Evolutionary conservation across 2,888 invertebrate genomes (phyloP), one percentile per base, ranked within the genome.

Genomic region (Athrips mouffetella): DNA sequence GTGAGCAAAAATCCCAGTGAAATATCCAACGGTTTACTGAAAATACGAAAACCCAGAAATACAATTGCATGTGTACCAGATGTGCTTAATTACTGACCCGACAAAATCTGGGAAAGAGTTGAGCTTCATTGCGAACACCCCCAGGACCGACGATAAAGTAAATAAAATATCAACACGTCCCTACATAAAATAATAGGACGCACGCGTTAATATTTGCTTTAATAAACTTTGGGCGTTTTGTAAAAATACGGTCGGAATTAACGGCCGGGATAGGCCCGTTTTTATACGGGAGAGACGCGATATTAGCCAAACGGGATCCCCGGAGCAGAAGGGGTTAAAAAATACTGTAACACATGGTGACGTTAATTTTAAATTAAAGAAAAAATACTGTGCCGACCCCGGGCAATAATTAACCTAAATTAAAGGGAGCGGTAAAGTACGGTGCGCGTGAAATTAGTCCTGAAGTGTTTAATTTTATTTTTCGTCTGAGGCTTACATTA

Each of bases 11-110:
- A 73, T 63, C 60, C 59, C 63, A 61, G 59, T 60, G 60, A 65
- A 74, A 69, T 64, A 60, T 73, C 68, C 61, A 63, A 67, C 47
- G 11, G 46, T 53, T 57, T 51, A 50, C 65, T 61, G 70, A 72
- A 76, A 75, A 73, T 70, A 73, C 72, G 68, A 69, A 73, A 75
- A 70, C 63, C 66, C 60, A 60, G 68, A 70, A 71, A 77, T 69
- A 73, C 70, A 73, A 78, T 77, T 71, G 73, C 73, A 76, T 71
- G 72, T 72, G 81, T 74, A 76, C 67, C 86, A 84, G 81, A 84
- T 86, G 87, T 80, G 78, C 78, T 83, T 84, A 84, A 88, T 85
- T 81, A 82, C 81, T 78, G 79, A 80, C 75, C 83, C 80, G 68
- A 74, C 79, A 75, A 75, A 77, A 84, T 79, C 79, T 74, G 72